Evolutionary conservation across 2,113 vertebrate species (phyloP), one percentile per base, ranked within the genome.

Genomic region (Apeltes quadracus): DNA sequence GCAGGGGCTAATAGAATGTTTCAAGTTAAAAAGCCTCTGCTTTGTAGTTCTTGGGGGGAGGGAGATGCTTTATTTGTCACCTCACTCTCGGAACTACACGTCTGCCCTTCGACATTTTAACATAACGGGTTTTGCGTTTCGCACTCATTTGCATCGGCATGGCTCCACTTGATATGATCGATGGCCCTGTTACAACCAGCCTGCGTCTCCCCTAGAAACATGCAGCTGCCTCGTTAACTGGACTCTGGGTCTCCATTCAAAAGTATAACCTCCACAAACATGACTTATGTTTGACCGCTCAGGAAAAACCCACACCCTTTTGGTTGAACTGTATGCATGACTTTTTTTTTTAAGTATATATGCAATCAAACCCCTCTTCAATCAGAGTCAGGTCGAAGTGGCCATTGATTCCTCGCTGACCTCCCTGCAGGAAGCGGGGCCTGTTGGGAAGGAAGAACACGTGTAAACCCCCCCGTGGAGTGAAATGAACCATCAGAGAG

Each of bases 391-490:
- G 13, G 39, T 54, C 12, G 3, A 39, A 57, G 32, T 15, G 25
- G 2, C 13, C 55, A 29, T 57, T 18, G 32, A 1, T 9, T 34
- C 25, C 23, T 23, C 44, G 1, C 48, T 54, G 27, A 38, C 29
- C 66, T 58, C 53, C 61, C 61, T 65, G 36, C 64, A 76, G 69
- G 23, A 73, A n/a, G 61, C 61, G 46, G 5, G 46, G 61, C 29
- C 54, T 58, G 59, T 13, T 58, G 61, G 12, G 59, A 20, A 7
- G 10, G 14, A 58, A 54, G 36, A 62, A 73, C 72, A 34, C 78
- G 39, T 64, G 70, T 41, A 43, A 72, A 76, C 78, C 54, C 63
- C 70, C 71, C 32, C 32, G 70, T 25, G 73, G 85, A 65, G 68
- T 3, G 27, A 3, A 76, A 29, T 4, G 75, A 39, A 38, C 58